Evolutionary conservation across 2,797 vertebrate genomes (phyloP).

Genomic region (Lacerta viridis): DNA sequence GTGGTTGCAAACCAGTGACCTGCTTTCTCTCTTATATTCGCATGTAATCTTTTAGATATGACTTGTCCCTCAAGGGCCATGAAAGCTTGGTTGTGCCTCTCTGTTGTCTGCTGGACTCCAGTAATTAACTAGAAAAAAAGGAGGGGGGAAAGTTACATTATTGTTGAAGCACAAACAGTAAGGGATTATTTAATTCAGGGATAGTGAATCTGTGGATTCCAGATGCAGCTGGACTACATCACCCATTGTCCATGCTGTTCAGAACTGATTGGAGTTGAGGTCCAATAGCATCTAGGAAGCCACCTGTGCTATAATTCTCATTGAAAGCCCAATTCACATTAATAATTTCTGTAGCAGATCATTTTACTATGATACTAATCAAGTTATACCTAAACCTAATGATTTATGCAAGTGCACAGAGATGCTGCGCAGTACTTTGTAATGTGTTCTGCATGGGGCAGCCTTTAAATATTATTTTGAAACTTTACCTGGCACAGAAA

Average conservation of each 20-base stretch:
- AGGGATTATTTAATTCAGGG: neutral
- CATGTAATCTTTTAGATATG: constrained; percentile 91
- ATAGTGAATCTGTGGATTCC: neutral
- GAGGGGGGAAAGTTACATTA: constrained; percentile 45
- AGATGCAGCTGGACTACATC: no score
- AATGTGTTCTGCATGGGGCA: neutral
- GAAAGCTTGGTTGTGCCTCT: constrained; percentile 97
- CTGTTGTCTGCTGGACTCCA: constrained; percentile 95
- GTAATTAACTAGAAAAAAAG: constrained; percentile 89
- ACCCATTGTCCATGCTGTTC: no score
- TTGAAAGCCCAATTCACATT: neutral
- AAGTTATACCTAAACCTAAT: neutral
- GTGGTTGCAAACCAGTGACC: constrained; percentile 98
- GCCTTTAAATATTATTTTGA: neutral
- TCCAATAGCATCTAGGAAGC: neutral
- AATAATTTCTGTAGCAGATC: neutral
- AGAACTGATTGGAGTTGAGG: no score
- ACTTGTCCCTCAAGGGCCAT: constrained; percentile 96
- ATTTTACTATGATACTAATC: neutral
- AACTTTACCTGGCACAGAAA: neutral
- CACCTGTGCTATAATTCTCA: neutral
- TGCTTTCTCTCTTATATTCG: constrained; percentile 89
- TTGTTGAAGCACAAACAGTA: constrained; percentile 8
- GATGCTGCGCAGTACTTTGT: neutral
- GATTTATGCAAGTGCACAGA: neutral